These are phyloP conservation scores for Hippocampus kuda DNA, from an alignment of 2,797 vertebrate species.

Conservation along the genomic window DNA sequence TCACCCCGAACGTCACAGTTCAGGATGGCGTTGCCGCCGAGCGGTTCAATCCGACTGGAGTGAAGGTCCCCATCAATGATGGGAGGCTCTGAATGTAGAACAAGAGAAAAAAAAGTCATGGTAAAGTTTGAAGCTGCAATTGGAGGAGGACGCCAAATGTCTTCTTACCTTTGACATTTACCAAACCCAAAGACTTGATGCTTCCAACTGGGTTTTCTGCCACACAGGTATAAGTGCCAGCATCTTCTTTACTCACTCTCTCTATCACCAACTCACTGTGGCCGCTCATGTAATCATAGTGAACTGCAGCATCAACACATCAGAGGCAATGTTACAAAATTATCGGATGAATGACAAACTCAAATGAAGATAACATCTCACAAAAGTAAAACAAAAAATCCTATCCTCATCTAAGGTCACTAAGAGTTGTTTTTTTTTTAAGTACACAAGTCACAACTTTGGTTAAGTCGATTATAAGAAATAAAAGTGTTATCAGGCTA, in stretches of 20 bases:
- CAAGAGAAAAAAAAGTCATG: background rate
- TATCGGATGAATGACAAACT: background rate
- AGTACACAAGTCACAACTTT: background rate
- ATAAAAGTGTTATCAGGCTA: no score
- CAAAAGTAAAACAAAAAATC: no score
- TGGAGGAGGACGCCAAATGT: background rate
- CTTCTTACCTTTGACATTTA: constrained; percentile 85
- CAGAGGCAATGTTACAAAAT: background rate
- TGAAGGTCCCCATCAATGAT: constrained; percentile 84
- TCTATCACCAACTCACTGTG: constrained; percentile 85
- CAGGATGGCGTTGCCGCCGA: constrained; percentile 85
- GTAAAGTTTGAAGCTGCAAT: background rate
- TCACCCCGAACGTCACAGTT: constrained; percentile 90
- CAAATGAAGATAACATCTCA: no score
- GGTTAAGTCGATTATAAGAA: background rate
- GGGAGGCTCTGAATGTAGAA: constrained; percentile 77
- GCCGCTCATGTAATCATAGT: constrained; percentile 70
- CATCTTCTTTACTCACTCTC: constrained; percentile 80
- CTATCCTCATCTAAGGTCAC: background rate
- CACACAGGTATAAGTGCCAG: constrained; percentile 84
- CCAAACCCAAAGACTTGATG: constrained; percentile 83
- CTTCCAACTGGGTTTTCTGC: constrained; percentile 84
- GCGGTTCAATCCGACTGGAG: constrained; percentile 78
- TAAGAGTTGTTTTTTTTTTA: background rate
- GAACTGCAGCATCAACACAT: constrained; percentile 57